Conservation (phyloP, 2,113 vertebrate species). For the Brachypodius melanocephalos region DNA sequence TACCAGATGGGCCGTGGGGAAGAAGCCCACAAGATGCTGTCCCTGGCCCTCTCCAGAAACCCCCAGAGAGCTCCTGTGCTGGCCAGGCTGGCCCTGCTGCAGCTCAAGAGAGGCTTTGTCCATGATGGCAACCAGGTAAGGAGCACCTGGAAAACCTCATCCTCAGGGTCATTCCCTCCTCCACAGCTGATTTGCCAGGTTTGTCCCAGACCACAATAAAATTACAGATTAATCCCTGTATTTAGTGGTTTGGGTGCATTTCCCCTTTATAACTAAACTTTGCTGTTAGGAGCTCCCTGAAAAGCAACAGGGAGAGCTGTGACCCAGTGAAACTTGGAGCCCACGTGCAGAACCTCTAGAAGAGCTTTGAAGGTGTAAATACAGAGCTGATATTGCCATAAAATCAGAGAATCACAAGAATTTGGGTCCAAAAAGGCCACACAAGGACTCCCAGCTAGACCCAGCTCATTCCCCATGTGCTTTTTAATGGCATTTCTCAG, state of each 20-base stretch:
- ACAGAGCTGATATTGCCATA: neutral
- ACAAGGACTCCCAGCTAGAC: neutral
- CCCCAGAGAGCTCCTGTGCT: conserved; percentile 78
- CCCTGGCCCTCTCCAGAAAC: conserved; percentile 69
- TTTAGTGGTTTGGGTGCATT: neutral
- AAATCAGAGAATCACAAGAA: neutral
- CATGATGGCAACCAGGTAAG: conserved; percentile 89
- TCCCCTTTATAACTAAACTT: neutral
- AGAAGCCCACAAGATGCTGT: conserved; percentile 83
- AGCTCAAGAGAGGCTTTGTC: conserved; percentile 84
- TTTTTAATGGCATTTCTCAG: neutral
- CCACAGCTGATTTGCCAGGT: neutral
- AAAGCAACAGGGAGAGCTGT: neutral
- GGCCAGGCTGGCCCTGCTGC: conserved; percentile 85
- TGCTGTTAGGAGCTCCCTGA: neutral
- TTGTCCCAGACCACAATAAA: neutral
- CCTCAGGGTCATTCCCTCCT: neutral
- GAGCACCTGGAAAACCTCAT: neutral
- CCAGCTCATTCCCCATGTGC: neutral
- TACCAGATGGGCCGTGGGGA: conserved; percentile 83
- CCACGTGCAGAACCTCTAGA: neutral
- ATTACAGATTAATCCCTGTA: neutral
- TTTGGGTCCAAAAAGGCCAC: neutral
- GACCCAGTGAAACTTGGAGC: neutral
- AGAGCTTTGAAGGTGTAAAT: neutral